These are phyloP conservation scores for Amorpha juglandis DNA, from an alignment of 2,888 invertebrate species.

Conservation along the genomic window DNA sequence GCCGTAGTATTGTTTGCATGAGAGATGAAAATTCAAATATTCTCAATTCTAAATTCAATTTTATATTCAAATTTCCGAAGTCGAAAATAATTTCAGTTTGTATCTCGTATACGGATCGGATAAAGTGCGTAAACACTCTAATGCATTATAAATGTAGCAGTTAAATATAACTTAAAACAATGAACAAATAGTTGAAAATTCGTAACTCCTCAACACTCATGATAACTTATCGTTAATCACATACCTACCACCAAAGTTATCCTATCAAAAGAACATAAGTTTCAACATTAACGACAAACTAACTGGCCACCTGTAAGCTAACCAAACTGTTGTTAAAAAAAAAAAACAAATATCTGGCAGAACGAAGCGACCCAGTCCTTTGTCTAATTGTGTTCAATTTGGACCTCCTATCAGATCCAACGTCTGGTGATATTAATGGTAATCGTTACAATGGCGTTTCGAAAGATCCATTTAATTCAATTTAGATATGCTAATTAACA, in stretches of 20 bases:
- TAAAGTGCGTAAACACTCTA: too few species aligned
- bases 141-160: too few species aligned
- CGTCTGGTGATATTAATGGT: constrained; percentile 5
- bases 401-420: constrained; percentile 6
- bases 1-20: too few species aligned
- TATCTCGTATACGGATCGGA: too few species aligned
- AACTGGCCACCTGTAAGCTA: neutral
- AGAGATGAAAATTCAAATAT: too few species aligned
- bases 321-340: neutral
- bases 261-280: neutral
- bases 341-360: neutral
- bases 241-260: neutral
- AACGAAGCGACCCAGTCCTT: neutral
- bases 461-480: constrained; percentile 20
- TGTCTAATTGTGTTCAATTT: constrained; percentile 19
- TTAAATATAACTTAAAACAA: too few species aligned
- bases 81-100: too few species aligned
- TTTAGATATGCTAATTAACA: constrained; percentile 16
- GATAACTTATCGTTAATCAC: neutral
- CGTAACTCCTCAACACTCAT: neutral
- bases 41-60: too few species aligned
- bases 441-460: neutral
- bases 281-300: neutral
- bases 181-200: too few species aligned
- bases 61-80: too few species aligned